Percentiles rank a stretch among this genome's conserved stretches.
Evolutionary conservation across 1,140 invertebrate species (phyloP).

Genomic region (Melanaphis sacchari): DNA sequence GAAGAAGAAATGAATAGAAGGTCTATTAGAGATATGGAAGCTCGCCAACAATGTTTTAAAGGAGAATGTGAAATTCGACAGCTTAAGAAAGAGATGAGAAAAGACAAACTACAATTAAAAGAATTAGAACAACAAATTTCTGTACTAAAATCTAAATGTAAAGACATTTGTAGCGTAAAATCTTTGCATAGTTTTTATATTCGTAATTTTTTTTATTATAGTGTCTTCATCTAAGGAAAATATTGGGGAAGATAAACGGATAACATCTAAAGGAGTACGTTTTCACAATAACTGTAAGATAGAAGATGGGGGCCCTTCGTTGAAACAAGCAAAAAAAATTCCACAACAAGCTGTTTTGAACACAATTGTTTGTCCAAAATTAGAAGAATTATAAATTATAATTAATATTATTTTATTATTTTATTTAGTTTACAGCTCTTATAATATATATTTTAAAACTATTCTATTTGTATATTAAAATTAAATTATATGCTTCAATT

Average conservation of each 20-base stretch:
- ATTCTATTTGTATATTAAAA: background rate
- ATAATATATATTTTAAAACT: background rate
- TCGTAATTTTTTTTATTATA: too few relatives aligned
- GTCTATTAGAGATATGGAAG: conserved; percentile 48
- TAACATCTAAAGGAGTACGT: background rate
- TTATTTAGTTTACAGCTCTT: background rate
- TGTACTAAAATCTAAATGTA: conserved; percentile 38
- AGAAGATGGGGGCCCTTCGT: conserved; percentile 19
- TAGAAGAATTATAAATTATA: conserved; percentile 38
- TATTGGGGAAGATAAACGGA: background rate
- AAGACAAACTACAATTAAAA: conserved; percentile 47
- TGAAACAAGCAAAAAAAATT: conserved; percentile 42
- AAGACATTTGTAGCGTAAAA: background rate
- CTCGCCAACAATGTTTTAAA: conserved; percentile 51
- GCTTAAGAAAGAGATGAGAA: conserved; percentile 55
- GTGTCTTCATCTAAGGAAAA: conserved; percentile 31
- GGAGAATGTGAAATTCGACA: conserved; percentile 55
- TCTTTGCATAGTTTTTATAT: background rate
- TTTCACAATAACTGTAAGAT: conserved; percentile 39
- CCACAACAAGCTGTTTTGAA: conserved; percentile 44
- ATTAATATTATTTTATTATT: background rate
- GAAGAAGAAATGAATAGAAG: conserved; percentile 56
- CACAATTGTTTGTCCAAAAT: conserved; percentile 35
- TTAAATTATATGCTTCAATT: background rate
- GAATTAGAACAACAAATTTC: conserved; percentile 50